A percentile compares a stretch with the other conserved stretches of the same genome.
Conservation (phyloP, 2,888 invertebrate genomes). For the Resseliella maxima region DNA sequence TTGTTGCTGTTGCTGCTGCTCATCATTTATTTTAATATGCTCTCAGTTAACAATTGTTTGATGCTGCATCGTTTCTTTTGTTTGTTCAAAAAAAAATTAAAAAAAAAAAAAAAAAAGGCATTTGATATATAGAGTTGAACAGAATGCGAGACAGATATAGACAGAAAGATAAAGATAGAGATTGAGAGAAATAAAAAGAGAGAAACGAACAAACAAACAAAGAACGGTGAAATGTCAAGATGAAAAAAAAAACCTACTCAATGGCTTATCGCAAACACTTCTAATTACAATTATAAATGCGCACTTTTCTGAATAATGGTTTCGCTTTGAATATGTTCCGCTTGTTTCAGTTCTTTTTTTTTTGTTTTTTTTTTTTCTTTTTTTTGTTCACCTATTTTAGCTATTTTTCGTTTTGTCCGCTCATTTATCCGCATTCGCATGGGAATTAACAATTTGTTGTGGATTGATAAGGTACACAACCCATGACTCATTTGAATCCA, state of each 20-base stretch:
- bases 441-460: conserved; percentile 29
- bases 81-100: neutral
- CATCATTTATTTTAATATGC: neutral
- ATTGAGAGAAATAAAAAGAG: neutral
- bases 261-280: conserved; percentile 48
- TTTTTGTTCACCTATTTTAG: neutral
- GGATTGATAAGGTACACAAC: conserved; percentile 43
- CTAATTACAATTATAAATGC: conserved; percentile 53
- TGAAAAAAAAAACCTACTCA: neutral
- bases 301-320: conserved; percentile 50
- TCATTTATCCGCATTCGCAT: conserved; percentile 38
- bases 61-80: neutral
- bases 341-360: neutral
- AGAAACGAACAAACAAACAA: no score
- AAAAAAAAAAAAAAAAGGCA: no score
- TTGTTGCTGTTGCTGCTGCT: neutral
- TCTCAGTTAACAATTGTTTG: neutral
- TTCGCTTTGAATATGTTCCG: no score
- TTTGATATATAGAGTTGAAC: no score
- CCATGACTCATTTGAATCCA: conserved; percentile 18
- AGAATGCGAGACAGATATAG: no score
- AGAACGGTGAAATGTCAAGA: neutral
- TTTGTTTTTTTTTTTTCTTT: neutral
- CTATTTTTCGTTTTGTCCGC: neutral
- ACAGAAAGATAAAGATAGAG: neutral